Percentiles rank a stretch among this genome's conserved stretches.
Conservation (phyloP, 2,797 vertebrate genomes). For the Florisuga fusca region DNA sequence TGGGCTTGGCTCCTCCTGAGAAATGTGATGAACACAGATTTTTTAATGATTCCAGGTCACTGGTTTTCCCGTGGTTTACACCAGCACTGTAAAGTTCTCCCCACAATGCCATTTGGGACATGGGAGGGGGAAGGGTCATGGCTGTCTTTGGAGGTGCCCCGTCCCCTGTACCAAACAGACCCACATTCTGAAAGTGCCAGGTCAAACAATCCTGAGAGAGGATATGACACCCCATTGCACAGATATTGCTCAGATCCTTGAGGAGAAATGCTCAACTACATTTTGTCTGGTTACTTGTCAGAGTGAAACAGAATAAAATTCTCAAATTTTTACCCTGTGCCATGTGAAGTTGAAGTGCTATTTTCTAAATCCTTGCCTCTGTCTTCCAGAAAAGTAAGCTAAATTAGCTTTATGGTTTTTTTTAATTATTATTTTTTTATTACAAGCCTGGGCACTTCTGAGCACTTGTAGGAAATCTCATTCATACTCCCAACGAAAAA, state of each 20-base stretch:
- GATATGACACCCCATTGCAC: neutral
- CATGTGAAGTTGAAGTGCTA: neutral
- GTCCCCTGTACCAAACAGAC: neutral
- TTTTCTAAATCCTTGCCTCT: neutral
- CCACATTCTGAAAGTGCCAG: rapidly evolving
- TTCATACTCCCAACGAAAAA: neutral
- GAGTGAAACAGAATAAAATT: neutral
- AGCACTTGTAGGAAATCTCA: neutral
- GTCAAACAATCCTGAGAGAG: neutral
- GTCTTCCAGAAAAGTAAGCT: constrained; percentile 9
- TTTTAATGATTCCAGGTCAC: constrained; percentile 49
- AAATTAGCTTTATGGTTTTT: constrained; percentile 2
- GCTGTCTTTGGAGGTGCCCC: neutral
- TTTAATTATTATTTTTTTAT: neutral
- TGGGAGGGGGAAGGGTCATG: neutral
- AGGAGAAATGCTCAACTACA: neutral
- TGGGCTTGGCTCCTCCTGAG: constrained; percentile 41
- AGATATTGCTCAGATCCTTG: neutral
- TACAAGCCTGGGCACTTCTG: neutral
- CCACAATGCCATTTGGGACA: rapidly evolving
- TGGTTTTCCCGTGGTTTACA: neutral
- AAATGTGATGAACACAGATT: constrained; percentile 34
- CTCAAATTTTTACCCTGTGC: neutral
- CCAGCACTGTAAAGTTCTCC: neutral
- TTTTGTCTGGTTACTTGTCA: neutral